These are phyloP conservation scores for Pipa parva DNA, from an alignment of 2,113 vertebrate genomes.

Conservation along the genomic window DNA sequence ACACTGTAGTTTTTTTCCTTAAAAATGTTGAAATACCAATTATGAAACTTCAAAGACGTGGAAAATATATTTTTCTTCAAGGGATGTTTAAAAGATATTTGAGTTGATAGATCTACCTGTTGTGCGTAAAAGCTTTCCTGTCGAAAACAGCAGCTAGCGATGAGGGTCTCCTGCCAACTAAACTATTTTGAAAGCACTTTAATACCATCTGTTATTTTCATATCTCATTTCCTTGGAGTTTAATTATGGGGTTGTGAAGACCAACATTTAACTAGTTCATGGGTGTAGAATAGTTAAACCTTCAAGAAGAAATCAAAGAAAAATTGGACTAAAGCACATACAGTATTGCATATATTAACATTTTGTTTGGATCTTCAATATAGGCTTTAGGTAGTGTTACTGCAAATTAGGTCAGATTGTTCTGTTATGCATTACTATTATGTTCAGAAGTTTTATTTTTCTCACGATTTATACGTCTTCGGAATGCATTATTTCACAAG, in stretches of 20 bases:
- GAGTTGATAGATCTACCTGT: slow-evolving; percentile 21
- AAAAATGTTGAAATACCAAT: slow-evolving; percentile 20
- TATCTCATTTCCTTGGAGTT: not conserved
- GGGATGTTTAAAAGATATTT: slow-evolving; percentile 14
- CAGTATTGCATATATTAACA: not conserved
- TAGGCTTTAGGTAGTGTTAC: no score
- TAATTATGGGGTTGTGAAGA: not conserved
- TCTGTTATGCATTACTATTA: no score
- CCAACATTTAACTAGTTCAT: not conserved
- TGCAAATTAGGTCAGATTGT: no score
- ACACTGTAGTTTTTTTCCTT: not conserved
- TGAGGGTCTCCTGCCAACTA: slow-evolving; percentile 5
- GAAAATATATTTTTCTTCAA: slow-evolving; percentile 17
- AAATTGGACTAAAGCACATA: not conserved
- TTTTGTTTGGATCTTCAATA: no score
- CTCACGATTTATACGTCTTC: no score
- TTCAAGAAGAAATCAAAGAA: not conserved
- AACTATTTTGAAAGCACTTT: slow-evolving; percentile 4
- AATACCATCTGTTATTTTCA: not conserved
- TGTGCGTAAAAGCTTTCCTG: slow-evolving; percentile 16
- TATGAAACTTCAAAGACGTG: not conserved
- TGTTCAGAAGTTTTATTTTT: no score
- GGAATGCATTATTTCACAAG: no score
- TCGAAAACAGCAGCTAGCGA: not conserved
- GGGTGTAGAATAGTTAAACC: not conserved